Evolutionary conservation across 2,888 invertebrate genomes (phyloP).

Genomic region (Calephelis perditalis): DNA sequence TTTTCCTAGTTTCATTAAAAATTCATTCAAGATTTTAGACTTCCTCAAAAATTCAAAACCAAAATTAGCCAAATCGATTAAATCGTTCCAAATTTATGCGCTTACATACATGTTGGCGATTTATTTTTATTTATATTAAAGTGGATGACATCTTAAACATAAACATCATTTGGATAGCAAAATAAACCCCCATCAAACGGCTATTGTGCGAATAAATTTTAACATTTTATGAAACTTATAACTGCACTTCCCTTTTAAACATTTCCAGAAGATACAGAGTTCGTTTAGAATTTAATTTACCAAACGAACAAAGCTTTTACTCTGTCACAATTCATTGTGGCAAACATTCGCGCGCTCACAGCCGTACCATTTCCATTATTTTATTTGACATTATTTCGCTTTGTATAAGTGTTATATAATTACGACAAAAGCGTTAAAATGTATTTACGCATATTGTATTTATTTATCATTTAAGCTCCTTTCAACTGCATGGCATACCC

Average conservation of each 20-base stretch:
- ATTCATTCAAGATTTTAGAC: no score
- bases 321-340: constrained; percentile 56
- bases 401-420: constrained; percentile 8
- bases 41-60: no score
- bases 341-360: constrained; percentile 44
- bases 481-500: no score
- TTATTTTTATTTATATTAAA: no score
- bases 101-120: no score
- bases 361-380: constrained; percentile 47
- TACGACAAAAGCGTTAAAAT: not conserved
- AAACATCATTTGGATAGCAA: not conserved
- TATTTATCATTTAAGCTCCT: no score
- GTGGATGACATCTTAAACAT: no score
- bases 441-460: no score
- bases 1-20: no score
- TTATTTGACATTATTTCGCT: constrained; percentile 37
- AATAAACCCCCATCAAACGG: not conserved
- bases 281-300: constrained; percentile 54
- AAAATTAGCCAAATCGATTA: no score
- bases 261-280: constrained; percentile 41
- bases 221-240: constrained; percentile 27
- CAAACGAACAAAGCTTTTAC: constrained; percentile 59
- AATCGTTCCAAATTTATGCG: no score
- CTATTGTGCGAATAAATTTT: not conserved
- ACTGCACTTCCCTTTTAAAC: constrained; percentile 39